Base-by-base conservation (phyloP, 2,888 invertebrate genomes). In the Lottia scabra region DNA sequence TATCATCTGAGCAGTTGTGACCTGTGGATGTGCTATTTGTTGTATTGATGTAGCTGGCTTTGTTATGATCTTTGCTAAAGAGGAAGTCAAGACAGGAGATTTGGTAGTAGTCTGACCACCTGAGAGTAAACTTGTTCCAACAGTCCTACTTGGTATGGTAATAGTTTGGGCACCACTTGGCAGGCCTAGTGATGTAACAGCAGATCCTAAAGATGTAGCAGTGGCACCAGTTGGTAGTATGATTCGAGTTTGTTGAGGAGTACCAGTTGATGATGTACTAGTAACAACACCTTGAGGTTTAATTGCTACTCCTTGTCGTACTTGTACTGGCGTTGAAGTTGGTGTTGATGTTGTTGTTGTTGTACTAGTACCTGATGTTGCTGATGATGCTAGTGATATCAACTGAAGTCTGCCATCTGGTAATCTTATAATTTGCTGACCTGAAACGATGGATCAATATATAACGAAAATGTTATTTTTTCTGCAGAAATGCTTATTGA, bases 371-470 rank as follows among this genome's bases (percentile, higher is more conserved):
- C 75, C 48, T 15, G 76, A 70, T 43, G 89, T 77, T 27, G 89
- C 81, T 78, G 90, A 84, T 82, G 81, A 77, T 2, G 85, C 83
- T 68, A 86, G 78, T 5, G 87, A 94, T 46, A 95, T 92, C 23
- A 97, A 94, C 87, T 97, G 97, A 30, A 97, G 91, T 88, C 96
- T 96, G 0, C 98, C 98, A 89, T 98, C 97, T 0, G 97, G 94
- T 92, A 96, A 94, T 88, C 97, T 95, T 63, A 97, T 94, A 71
- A 98, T 91, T 87, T 97, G 97, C 87, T 98, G 98, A 72, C 90
- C 90, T 90, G 79, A 30, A 70, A 67, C 65, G 3, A 38, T 8
- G 3, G 1, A 38, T 6, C 10, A 8, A 38, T 38, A 10, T 38
- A 1, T 38, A 23, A n/a, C n/a, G n/a, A n/a, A n/a, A n/a, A n/a